phyloP scores from a whole-genome alignment of 2,113 vertebrate genomes.

The Uria lomvia region DNA sequence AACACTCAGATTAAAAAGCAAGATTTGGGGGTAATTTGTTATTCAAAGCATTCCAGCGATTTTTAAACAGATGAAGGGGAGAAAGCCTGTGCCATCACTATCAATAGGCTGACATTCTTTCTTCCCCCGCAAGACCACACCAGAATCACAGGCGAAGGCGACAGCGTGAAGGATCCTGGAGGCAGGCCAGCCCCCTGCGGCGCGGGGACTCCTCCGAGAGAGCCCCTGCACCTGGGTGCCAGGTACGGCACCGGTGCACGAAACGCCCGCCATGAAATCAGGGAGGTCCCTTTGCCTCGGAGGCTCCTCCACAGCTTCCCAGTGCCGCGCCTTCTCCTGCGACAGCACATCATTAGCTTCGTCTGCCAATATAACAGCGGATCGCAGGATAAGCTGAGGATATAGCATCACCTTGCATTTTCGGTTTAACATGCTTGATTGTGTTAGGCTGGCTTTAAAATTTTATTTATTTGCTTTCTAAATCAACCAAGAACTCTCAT shows the following conservation, averaged over 20 bases:
- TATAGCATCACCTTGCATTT: not conserved
- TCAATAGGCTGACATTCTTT: conserved; percentile 40
- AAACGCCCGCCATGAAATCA: not conserved
- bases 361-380: not conserved
- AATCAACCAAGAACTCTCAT: not conserved
- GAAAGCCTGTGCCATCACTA: not conserved
- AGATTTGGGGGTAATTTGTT: not conserved
- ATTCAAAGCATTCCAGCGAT: conserved; percentile 22
- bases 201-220: not conserved
- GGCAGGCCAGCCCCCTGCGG: fast-evolving
- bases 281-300: not conserved
- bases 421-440: not conserved
- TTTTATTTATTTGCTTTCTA: conserved; percentile 21
- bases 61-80: conserved; percentile 39
- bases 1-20: not conserved
- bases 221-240: fast-evolving
- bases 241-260: not conserved
- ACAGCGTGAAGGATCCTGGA: not conserved
- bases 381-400: not conserved
- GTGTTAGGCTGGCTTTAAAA: not conserved
- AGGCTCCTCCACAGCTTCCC: fast-evolving
- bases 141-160: not conserved
- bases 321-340: fast-evolving
- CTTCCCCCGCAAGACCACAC: not conserved
- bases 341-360: not conserved